Base-by-base conservation (phyloP, 2,113 vertebrate genomes). In the Rhinichthys klamathensis region DNA sequence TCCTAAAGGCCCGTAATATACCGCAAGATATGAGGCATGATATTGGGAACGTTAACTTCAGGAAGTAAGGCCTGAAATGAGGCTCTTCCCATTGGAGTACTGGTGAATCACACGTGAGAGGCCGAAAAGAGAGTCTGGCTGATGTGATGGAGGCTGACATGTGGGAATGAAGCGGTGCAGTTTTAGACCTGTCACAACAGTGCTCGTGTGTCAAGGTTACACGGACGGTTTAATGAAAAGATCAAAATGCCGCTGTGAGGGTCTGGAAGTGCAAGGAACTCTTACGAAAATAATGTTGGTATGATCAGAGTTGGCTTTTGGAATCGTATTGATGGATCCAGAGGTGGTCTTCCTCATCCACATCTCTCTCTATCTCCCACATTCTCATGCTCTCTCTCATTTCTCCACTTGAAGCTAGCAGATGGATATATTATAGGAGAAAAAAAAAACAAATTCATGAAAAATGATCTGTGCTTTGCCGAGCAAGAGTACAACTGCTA, bases 381-480 rank as follows among this genome's bases (percentile, higher is more conserved):
- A 27, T 75, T 72, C 78, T 83, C 30, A 65, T 74, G 7, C 46
- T 2, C 49, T 73, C 81, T 69, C 77, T 87, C 78, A 84, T 89
- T 86, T 83, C 84, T 84, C 78, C 84, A 82, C 87, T 87, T 83
- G 80, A 86, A 83, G 86, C 81, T 88, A 89, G 86, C 89, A 91
- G 90, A 90, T 89, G 90, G 88, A 90, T 90, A 80, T 89, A 89
- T 89, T 86, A 70, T 86, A 83, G 63, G 58, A 56, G 72, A 13
- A 74, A 82, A 84, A 85, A 49, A 88, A 87, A 88, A 82, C 72
- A 89, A 88, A 89, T 80, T 88, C 41, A 87, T 87, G 89, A 90
- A 90, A 89, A 91, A 90, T 88, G 87, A 91, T 90, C 76, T 30
- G 65, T 75, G 69, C 89, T 88, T 79, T 80, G 81, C 84, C 23